phyloP scores from a whole-genome alignment of 2,888 invertebrate species.

The Drosophila sordidula region DNA sequence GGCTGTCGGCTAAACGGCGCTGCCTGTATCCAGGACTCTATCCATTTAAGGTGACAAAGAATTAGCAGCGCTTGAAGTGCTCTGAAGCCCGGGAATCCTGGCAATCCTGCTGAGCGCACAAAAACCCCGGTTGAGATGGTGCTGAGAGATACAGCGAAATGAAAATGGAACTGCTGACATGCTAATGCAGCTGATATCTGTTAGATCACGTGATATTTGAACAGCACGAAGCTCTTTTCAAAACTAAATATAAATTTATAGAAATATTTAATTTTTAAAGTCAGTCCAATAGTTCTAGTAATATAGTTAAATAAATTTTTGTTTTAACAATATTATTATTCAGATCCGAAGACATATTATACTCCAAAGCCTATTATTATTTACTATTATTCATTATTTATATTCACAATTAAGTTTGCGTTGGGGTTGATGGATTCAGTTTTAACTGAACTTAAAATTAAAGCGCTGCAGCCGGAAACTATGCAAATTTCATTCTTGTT shows the following conservation, averaged over 20 bases:
- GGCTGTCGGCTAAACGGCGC: slow-evolving; percentile 13
- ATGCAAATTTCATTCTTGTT: slow-evolving; percentile 58
- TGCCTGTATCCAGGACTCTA: slow-evolving; percentile 21
- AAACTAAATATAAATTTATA: too few species aligned
- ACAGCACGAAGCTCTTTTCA: too few species aligned
- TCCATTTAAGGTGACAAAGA: slow-evolving; percentile 69
- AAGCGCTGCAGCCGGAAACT: slow-evolving; percentile 33
- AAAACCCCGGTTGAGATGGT: background rate
- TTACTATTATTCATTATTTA: background rate
- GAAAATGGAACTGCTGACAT: background rate
- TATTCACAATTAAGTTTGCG: slow-evolving; percentile 11
- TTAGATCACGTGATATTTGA: background rate
- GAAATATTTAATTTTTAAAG: too few species aligned
- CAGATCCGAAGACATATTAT: background rate
- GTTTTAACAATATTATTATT: too few species aligned
- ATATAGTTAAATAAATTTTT: too few species aligned
- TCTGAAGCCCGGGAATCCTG: slow-evolving; percentile 13
- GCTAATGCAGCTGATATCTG: background rate
- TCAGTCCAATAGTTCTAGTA: too few species aligned
- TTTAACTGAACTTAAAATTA: slow-evolving; percentile 9
- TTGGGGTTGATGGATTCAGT: background rate
- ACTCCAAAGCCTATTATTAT: too few species aligned
- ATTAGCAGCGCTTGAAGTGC: slow-evolving; percentile 60
- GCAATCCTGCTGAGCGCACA: background rate
- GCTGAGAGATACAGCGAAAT: background rate